These are phyloP conservation scores for Parascotia fuliginaria DNA, from an alignment of 2,888 invertebrate genomes.

Conservation along the genomic window DNA sequence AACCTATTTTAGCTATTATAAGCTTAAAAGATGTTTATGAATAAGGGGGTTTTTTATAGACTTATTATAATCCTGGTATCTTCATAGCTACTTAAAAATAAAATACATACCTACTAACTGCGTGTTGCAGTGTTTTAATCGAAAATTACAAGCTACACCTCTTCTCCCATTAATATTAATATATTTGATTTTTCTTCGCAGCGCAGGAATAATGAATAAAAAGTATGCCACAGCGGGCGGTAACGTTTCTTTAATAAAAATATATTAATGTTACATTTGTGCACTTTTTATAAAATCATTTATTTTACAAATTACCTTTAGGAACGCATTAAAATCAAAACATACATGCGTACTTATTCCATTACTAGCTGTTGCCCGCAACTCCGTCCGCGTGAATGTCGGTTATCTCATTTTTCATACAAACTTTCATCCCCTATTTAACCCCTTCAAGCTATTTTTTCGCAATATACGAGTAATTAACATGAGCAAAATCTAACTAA, in stretches of 20 bases:
- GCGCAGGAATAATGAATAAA: slow-evolving; percentile 32
- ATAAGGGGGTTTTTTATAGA: too few relatives aligned
- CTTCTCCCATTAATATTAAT: slow-evolving; percentile 36
- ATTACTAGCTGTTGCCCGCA: not conserved
- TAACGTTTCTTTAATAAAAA: slow-evolving; percentile 43
- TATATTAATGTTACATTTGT: slow-evolving; percentile 27
- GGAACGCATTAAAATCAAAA: not conserved
- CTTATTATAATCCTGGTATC: too few relatives aligned
- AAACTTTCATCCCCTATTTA: too few relatives aligned
- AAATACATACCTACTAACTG: slow-evolving; percentile 2
- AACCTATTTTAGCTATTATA: too few relatives aligned
- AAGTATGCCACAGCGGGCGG: slow-evolving; percentile 34
- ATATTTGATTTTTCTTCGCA: slow-evolving; percentile 25
- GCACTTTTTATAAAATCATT: slow-evolving; percentile 38
- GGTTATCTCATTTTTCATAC: too few relatives aligned
- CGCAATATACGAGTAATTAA: too few relatives aligned
- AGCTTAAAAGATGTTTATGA: too few relatives aligned
- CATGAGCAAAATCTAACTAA: too few relatives aligned
- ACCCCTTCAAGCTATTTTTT: too few relatives aligned
- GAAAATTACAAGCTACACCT: slow-evolving; percentile 36
- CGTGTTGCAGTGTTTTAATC: slow-evolving; percentile 42
- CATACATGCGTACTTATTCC: not conserved
- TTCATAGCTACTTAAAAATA: slow-evolving; percentile 3
- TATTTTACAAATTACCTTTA: slow-evolving; percentile 34
- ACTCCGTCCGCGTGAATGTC: too few relatives aligned